Conservation (phyloP, 2,797 vertebrate genomes). For the Sebastolobus altivelis region DNA sequence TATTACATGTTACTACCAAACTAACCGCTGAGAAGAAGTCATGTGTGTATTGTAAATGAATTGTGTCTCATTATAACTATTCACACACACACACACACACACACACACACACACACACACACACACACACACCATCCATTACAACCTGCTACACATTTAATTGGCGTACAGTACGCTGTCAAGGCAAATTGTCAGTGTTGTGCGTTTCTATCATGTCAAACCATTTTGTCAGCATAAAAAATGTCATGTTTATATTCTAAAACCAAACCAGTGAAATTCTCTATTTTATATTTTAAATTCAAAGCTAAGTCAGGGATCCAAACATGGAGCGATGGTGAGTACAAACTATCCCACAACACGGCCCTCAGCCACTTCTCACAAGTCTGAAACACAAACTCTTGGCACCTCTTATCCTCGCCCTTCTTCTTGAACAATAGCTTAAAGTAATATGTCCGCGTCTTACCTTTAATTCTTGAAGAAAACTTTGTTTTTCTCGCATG, state of each 20-base stretch:
- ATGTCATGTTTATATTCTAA: conserved; percentile 65
- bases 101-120: conserved; percentile 27
- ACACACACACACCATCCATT: conserved; percentile 38
- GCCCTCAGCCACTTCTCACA: conserved; percentile 72
- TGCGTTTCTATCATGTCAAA: conserved; percentile 72
- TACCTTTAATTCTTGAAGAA: neutral
- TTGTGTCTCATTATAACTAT: conserved; percentile 63
- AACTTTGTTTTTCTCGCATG: neutral
- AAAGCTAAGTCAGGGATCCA: conserved; percentile 92
- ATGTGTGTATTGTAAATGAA: conserved; percentile 63
- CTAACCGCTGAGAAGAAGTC: conserved; percentile 59
- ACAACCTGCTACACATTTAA: conserved; percentile 56
- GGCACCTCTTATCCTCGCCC: conserved; percentile 20
- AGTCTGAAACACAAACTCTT: conserved; percentile 63
- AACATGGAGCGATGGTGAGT: conserved; percentile 91
- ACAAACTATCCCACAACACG: conserved; percentile 81
- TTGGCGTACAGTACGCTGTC: conserved; percentile 52
- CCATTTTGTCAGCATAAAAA: conserved; percentile 73
- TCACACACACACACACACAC: conserved; percentile 39
- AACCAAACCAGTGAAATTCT: conserved; percentile 86
- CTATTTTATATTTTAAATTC: conserved; percentile 89
- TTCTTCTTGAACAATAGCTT: neutral
- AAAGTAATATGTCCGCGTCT: neutral
- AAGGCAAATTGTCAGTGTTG: conserved; percentile 73
- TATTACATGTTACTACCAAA: conserved; percentile 47